Conservation (phyloP, 1,140 invertebrate genomes). For the Meloidogyne floridensis region DNA sequence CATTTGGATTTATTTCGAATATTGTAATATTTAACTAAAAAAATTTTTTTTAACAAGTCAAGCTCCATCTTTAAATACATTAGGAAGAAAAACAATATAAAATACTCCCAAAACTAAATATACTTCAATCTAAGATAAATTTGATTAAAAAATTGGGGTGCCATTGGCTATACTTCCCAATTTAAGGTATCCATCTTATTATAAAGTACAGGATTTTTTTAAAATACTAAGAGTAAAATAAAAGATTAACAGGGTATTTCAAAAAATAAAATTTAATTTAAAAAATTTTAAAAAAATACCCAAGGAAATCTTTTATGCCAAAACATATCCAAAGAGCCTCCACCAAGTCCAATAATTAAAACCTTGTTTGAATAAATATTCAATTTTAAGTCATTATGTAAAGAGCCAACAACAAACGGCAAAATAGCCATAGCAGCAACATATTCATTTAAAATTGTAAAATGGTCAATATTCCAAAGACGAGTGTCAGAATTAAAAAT, state of each 20-base stretch:
- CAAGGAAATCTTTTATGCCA: constrained; percentile 37
- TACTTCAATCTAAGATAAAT: too few relatives aligned
- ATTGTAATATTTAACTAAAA: constrained; percentile 38
- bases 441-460: constrained; percentile 29
- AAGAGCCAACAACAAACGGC: constrained; percentile 36
- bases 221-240: too few relatives aligned
- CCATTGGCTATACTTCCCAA: too few relatives aligned
- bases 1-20: constrained; percentile 33
- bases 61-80: too few relatives aligned
- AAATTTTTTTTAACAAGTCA: too few relatives aligned
- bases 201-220: too few relatives aligned
- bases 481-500: constrained; percentile 43
- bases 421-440: constrained; percentile 31
- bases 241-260: too few relatives aligned
- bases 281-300: constrained; percentile 5
- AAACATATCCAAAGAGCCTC: constrained; percentile 44
- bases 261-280: too few relatives aligned
- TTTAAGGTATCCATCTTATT: too few relatives aligned
- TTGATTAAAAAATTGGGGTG: too few relatives aligned
- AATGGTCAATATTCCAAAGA: constrained; percentile 42
- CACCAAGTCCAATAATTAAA: constrained; percentile 41
- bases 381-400: background rate
- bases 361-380: background rate
- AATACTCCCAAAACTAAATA: too few relatives aligned
- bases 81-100: too few relatives aligned